Evolutionary conservation across 2,797 vertebrate species (phyloP).

Genomic region (Cynopterus sphinx): DNA sequence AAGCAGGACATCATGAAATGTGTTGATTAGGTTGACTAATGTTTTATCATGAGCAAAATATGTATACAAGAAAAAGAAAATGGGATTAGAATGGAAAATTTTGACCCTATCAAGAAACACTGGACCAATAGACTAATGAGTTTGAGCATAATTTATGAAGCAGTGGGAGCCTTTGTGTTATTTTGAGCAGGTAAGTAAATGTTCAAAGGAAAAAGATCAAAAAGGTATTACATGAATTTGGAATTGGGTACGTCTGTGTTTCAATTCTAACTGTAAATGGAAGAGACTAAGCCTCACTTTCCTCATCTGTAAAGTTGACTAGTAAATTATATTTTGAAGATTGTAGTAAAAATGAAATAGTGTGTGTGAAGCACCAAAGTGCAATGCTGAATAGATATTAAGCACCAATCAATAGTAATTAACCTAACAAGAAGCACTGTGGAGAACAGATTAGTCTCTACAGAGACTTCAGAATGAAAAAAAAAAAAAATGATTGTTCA

Average conservation of each 20-base stretch:
- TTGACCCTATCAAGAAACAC: neutral
- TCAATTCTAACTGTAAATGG: neutral
- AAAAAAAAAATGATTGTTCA: neutral
- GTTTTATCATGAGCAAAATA: neutral
- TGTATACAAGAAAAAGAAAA: neutral
- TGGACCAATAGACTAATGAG: neutral
- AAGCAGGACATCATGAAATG: neutral
- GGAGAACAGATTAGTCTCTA: neutral
- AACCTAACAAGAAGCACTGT: neutral
- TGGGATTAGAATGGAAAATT: neutral
- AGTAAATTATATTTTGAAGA: neutral
- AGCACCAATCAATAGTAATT: neutral
- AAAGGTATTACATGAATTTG: neutral
- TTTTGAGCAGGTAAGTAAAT: neutral
- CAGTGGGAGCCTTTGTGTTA: neutral
- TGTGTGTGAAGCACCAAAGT: neutral
- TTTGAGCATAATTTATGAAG: neutral
- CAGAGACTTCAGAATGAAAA: neutral
- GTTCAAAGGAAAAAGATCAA: neutral
- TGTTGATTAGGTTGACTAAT: neutral
- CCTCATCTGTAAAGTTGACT: neutral
- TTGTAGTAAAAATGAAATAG: slow-evolving; percentile 7
- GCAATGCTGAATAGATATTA: neutral
- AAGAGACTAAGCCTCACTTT: neutral
- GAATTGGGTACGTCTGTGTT: neutral